Percentiles rank a stretch among this genome's conserved stretches.
phyloP scores from a whole-genome alignment of 1,140 invertebrate species.

The Olivierus martensii region DNA sequence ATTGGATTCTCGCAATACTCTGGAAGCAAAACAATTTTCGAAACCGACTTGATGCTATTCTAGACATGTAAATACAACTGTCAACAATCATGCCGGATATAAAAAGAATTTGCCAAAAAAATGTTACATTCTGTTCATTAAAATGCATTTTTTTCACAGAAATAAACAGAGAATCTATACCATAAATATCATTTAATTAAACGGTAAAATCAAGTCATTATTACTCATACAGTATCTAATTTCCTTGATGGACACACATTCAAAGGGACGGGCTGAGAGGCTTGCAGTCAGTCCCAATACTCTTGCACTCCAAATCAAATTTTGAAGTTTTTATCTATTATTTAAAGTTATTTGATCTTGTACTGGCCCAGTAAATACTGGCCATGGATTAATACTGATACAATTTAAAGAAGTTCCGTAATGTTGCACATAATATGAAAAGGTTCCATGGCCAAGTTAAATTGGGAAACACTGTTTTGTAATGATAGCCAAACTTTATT shows the following conservation, averaged over 20 bases:
- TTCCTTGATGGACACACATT: too few relatives aligned
- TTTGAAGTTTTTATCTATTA: not conserved
- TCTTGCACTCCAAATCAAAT: too few relatives aligned
- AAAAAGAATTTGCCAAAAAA: not conserved
- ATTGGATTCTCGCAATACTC: not conserved
- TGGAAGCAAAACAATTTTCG: not conserved
- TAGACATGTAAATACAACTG: not conserved
- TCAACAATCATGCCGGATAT: not conserved
- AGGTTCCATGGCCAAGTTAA: not conserved
- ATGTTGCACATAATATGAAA: too few relatives aligned
- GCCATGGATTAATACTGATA: too few relatives aligned
- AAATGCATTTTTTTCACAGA: not conserved
- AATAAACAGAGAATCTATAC: too few relatives aligned
- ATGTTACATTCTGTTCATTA: not conserved
- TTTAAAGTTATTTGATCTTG: not conserved
- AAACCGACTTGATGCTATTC: not conserved
- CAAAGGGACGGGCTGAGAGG: too few relatives aligned
- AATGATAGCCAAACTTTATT: too few relatives aligned
- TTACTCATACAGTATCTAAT: too few relatives aligned
- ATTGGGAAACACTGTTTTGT: not conserved
- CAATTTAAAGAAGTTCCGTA: too few relatives aligned
- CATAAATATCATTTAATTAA: too few relatives aligned
- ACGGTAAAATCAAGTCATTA: too few relatives aligned
- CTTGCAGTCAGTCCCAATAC: too few relatives aligned
- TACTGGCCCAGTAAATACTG: not conserved